Evolutionary conservation across 1,140 invertebrate species (phyloP), one percentile per base, ranked within the genome.

Genomic region (Coelopa frigida): DNA sequence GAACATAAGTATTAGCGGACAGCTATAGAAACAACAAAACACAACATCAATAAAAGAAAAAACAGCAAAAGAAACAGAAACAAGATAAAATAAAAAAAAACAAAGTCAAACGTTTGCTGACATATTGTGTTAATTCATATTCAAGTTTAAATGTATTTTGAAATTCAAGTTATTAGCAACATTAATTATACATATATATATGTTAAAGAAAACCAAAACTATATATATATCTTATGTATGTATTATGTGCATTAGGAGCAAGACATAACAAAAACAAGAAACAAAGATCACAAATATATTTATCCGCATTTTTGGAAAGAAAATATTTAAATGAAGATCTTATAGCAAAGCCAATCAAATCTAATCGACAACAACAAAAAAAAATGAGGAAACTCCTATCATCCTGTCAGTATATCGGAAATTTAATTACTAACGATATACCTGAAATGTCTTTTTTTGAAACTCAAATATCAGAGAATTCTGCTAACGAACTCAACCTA

Each of bases 121-220:
- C n/a, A n/a, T n/a, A n/a, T n/a, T n/a, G n/a, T n/a, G n/a, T n/a
- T n/a, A n/a, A n/a, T n/a, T n/a, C 17, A 17, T 26, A 31, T 18
- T 21, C 26, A 44, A 31, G 11, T 44, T 22, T 33, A 14, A 31
- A 44, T 44, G 26, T 44, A 23, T 22, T 44, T 14, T 18, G 20
- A 21, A 33, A 27, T 15, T 22, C 18, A 8, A 22, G 15, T 8
- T 22, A 8, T 14, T 14, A 41, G 17, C 5, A 26, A 26, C 10
- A 32, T 43, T 22, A 7, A 43, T n/a, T 43, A 43, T 26, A 43
- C 22, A 27, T 20, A 33, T 44, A 44, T 18, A 44, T 44, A 44
- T 44, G 24, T 40, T 29, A 29, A 29, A 29, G 32, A 20, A 29
- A 10, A 10, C 32, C 18, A 23, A 29, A 29, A 29, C n/a, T 8